Base-by-base conservation (phyloP, 2,888 invertebrate genomes). In the Drosophila mulleri region DNA sequence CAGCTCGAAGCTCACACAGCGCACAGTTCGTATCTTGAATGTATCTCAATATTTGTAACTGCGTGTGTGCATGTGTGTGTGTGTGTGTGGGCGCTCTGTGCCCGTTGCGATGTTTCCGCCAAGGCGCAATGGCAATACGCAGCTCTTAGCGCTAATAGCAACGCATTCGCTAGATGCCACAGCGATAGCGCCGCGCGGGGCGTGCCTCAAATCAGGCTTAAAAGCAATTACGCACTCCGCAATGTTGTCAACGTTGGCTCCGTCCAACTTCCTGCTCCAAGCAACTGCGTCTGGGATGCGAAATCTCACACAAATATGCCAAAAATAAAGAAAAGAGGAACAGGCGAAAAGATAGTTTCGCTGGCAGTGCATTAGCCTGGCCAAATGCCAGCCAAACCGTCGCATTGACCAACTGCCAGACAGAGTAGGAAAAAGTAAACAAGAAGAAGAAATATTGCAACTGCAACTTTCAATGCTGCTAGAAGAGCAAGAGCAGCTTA, bases 191-290 rank as follows among this genome's bases (percentile, higher is more conserved):
- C 18, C 18, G 35, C 20, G 35, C 44, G 71, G 68, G 84, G 83
- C 78, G 81, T 80, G 81, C 50, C 86, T 66, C 54, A 67, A 81
- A 72, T 75, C 76, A 71, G 84, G 82, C 87, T 84, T 67, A 73
- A 83, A 88, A 82, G 80, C 86, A 83, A 83, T 83, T 83, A 83
- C 83, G 88, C 86, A 83, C 86, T 82, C 77, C 18, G 68, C 73
- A 78, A 72, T 60, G 71, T 74, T 81, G 78, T 67, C 75, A 81
- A 81, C 68, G 66, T 32, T 62, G 54, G 48, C 75, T 65, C 47
- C 44, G 45, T 56, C 67, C 23, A 16, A 78, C 83, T 83, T 83
- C 83, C 83, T 83, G 83, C 83, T 83, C 69, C 52, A 52, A 80
- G 79, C 76, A 57, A 66, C 74, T 74, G 65, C 66, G 48, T 29